Percentiles rank a stretch among this genome's conserved stretches.
Conservation (phyloP, 1,140 invertebrate species). For the Orchesella cincta region DNA sequence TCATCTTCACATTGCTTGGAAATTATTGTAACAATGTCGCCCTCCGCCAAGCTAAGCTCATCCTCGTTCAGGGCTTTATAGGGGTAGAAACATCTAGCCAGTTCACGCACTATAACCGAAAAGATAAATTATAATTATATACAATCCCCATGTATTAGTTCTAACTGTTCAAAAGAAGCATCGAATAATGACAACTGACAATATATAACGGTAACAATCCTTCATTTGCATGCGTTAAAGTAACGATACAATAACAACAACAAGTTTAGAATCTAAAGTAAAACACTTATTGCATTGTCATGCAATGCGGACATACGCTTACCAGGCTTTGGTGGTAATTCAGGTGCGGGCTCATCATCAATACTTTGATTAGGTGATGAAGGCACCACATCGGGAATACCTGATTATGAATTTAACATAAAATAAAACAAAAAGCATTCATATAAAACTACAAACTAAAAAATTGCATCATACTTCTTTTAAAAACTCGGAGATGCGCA, state of each 20-base stretch:
- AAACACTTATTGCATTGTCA: too few species aligned
- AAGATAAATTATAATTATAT: constrained; percentile 6
- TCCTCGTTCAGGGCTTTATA: constrained; percentile 91
- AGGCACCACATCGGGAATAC: constrained; percentile 45
- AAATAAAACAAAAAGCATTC: neutral
- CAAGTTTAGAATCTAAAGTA: too few species aligned
- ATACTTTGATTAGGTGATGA: constrained; percentile 2
- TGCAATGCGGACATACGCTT: too few species aligned
- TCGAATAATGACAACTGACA: too few species aligned
- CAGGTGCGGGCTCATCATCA: constrained; percentile 54
- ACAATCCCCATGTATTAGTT: too few species aligned
- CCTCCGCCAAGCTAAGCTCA: constrained; percentile 84
- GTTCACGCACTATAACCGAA: constrained; percentile 63
- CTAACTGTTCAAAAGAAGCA: too few species aligned
- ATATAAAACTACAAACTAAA: too few species aligned
- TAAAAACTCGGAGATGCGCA: too few species aligned
- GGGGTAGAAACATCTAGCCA: constrained; percentile 82
- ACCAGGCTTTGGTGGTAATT: constrained; percentile 60
- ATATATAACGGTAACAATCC: too few species aligned
- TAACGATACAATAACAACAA: too few species aligned
- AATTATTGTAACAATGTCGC: constrained; percentile 84
- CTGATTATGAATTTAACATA: constrained; percentile 16
- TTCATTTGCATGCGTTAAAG: too few species aligned
- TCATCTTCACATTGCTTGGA: constrained; percentile 86
- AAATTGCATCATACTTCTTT: too few species aligned